Evolutionary conservation across 2,888 invertebrate genomes (phyloP).

Genomic region (Neoaliturus tenellus): DNA sequence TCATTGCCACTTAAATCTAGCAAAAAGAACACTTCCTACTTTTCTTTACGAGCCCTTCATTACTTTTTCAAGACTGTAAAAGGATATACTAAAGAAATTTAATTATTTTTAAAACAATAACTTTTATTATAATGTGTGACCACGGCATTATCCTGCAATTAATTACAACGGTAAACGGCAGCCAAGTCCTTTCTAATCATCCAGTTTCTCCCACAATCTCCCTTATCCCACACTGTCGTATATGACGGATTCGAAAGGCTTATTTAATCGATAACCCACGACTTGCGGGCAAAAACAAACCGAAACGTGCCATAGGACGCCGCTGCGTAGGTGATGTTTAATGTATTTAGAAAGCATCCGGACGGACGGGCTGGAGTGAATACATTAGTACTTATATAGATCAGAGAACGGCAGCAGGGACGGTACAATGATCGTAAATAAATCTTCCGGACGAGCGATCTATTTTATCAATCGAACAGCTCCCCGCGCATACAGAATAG

Average conservation of each 20-base stretch:
- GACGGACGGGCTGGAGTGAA: conserved; percentile 2
- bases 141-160: neutral
- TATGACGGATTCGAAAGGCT: conserved; percentile 24
- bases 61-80: too few species aligned
- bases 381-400: conserved; percentile 33
- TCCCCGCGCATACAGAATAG: conserved; percentile 8
- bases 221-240: conserved; percentile 33
- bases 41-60: too few species aligned
- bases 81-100: too few species aligned
- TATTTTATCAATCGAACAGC: conserved; percentile 39
- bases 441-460: conserved; percentile 28
- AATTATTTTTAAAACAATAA: too few species aligned
- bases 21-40: too few species aligned
- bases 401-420: conserved; percentile 23
- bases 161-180: neutral
- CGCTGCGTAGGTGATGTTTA: conserved; percentile 14
- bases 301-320: neutral
- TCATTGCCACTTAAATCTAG: too few species aligned
- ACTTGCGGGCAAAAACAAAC: neutral
- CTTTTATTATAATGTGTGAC: too few species aligned
- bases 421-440: neutral
- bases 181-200: neutral
- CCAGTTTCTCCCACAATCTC: neutral
- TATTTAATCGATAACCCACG: neutral
- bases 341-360: conserved; percentile 34